Percentiles rank a stretch among this genome's conserved stretches.
Evolutionary conservation across 1,140 invertebrate species (phyloP).

Genomic region (Notospermus geniculatus): DNA sequence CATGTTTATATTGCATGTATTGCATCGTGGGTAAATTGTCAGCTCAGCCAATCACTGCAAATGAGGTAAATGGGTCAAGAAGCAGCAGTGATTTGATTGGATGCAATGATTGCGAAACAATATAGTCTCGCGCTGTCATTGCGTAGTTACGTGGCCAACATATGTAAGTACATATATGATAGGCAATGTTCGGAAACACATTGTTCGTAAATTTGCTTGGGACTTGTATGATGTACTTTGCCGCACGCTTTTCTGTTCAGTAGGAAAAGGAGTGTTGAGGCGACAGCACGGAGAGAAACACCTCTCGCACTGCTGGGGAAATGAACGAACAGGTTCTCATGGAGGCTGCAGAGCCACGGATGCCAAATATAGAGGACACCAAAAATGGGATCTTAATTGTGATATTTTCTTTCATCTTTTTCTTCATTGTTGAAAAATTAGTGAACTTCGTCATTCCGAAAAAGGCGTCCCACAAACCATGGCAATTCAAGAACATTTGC

Average conservation of each 20-base stretch:
- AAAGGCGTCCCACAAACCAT: slow-evolving; percentile 31
- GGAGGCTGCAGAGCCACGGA: neutral
- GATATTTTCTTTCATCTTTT: slow-evolving; percentile 4
- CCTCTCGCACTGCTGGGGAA: neutral
- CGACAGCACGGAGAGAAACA: no score
- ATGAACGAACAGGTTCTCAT: neutral
- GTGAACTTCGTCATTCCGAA: slow-evolving; percentile 10
- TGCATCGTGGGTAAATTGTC: neutral
- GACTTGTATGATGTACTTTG: no score
- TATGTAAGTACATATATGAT: no score
- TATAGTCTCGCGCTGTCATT: no score
- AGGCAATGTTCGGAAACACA: no score
- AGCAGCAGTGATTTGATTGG: no score
- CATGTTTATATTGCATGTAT: neutral
- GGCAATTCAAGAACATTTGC: slow-evolving; percentile 58
- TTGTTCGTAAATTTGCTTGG: no score
- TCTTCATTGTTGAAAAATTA: neutral
- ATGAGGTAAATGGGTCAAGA: neutral
- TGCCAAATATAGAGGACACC: neutral
- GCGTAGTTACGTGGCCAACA: no score
- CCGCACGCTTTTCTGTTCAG: no score
- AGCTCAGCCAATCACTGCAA: neutral
- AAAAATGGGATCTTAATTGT: neutral
- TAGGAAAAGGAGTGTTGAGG: no score
- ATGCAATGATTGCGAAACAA: no score